Evolutionary conservation across 2,888 invertebrate genomes (phyloP), one percentile per base, ranked within the genome.

Genomic region (Plagodis dolabraria): DNA sequence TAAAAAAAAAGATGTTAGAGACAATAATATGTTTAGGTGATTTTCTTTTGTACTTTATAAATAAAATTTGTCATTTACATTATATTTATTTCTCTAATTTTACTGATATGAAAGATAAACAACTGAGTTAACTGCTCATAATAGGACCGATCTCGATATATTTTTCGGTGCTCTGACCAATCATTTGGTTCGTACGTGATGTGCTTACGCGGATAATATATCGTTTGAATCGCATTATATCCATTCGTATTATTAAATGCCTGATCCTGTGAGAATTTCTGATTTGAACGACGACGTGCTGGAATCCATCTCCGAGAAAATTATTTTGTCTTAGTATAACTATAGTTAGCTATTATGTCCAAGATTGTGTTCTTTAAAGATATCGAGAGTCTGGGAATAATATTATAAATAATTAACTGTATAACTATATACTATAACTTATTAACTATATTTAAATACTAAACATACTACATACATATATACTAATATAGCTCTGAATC

Each of bases 171-270:
- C 82, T 76, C 85, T 68, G 85, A 82, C 86, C 87, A 81, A 82
- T 90, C 82, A 89, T 91, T 92, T 90, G 80, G 80, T 73, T 75
- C 79, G 84, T 89, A 92, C 92, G 92, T 92, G 92, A 91, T 75
- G 88, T 87, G 92, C 86, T 92, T 92, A 92, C 80, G 78, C 72
- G 72, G 83, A 85, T 82, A 87, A 87, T 89, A 85, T 89, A 92
- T 86, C 87, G 86, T 87, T 92, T 87, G 86, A 83, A 87, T 83
- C 83, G 81, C 79, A 90, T 90, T 89, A 90, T 85, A 79, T 67
- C 80, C 81, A 86, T 87, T 90, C 87, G 83, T 83, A 84, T 89
- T 84, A 92, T 92, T 90, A 92, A 91, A 91, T 91, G 91, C 73
- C 82, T 77, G 76, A 79, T 79, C 87, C 89, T 90, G 91, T 90